Conservation (phyloP, 2,888 invertebrate species). For the Tetragonula carbonaria region DNA sequence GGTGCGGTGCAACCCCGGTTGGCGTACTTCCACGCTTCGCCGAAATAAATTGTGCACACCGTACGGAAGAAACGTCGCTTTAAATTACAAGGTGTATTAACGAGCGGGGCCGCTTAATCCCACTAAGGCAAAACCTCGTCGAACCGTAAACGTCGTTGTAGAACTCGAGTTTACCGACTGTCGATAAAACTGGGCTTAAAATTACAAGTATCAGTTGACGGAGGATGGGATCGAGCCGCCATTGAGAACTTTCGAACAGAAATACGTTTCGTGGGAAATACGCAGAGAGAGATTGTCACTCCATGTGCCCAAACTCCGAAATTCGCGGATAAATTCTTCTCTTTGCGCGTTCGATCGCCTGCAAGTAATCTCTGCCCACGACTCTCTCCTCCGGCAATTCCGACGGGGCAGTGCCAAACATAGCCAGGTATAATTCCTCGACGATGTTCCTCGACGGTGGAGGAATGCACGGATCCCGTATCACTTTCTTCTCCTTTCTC, state of each 20-base stretch:
- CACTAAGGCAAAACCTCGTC: not conserved
- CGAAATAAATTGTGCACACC: not conserved
- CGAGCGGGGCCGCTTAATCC: conserved; percentile 1
- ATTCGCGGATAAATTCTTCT: conserved; percentile 59
- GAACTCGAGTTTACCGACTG: not conserved
- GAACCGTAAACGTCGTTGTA: not conserved
- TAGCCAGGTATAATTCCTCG: conserved; percentile 23
- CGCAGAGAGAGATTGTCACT: conserved; percentile 27
- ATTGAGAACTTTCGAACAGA: not conserved
- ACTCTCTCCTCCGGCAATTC: conserved; percentile 18
- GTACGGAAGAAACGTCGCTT: conserved; percentile 2
- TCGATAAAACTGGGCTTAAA: not conserved
- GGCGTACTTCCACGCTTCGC: conserved; percentile 11
- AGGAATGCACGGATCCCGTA: conserved; percentile 38
- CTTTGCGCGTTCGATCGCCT: conserved; percentile 12
- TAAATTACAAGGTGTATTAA: conserved; percentile 37
- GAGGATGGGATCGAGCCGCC: not conserved
- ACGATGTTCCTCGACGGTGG: not conserved
- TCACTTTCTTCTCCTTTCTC: not conserved
- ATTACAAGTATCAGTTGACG: not conserved
- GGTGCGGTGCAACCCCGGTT: not conserved
- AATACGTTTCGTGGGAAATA: not conserved
- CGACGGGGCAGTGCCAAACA: conserved; percentile 18
- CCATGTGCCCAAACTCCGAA: conserved; percentile 57
- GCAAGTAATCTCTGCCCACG: conserved; percentile 5